Percentiles rank a stretch among this genome's conserved stretches.
These are phyloP conservation scores for Apoderus coryli DNA, from an alignment of 2,888 invertebrate genomes.

Conservation along the genomic window DNA sequence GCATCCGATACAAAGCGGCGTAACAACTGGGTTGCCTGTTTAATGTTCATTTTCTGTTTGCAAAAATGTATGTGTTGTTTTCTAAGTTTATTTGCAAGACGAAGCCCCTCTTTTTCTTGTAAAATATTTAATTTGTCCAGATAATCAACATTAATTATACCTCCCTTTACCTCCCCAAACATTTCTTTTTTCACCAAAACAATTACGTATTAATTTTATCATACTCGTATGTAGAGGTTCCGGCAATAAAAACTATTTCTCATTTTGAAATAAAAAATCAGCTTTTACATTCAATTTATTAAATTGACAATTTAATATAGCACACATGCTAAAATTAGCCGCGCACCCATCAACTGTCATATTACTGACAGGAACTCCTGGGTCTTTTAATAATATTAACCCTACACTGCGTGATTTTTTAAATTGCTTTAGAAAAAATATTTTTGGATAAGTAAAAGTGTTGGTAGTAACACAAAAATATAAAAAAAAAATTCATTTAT, in stretches of 20 bases:
- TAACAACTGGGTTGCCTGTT: conserved; percentile 9
- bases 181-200: conserved; percentile 10
- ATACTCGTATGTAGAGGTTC: conserved; percentile 11
- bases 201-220: conserved; percentile 9
- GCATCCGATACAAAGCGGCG: conserved; percentile 11
- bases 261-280: conserved; percentile 11
- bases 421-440: no score
- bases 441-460: no score
- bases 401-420: no score
- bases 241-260: conserved; percentile 12
- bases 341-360: conserved; percentile 14
- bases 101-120: conserved; percentile 9
- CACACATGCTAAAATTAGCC: conserved; percentile 12
- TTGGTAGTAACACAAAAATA: no score
- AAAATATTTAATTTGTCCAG: conserved; percentile 8
- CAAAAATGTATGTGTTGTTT: conserved; percentile 9
- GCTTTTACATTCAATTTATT: conserved; percentile 10
- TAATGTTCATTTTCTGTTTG: conserved; percentile 13
- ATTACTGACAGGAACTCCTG: conserved; percentile 9
- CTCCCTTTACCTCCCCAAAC: conserved; percentile 7
- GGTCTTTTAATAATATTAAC: conserved; percentile 8
- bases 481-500: no score
- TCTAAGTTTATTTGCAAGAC: conserved; percentile 10
- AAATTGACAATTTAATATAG: conserved; percentile 10
- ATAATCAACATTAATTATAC: conserved; percentile 8